Base-by-base conservation (phyloP, 2,113 vertebrate genomes). In the Monopterus albus region DNA sequence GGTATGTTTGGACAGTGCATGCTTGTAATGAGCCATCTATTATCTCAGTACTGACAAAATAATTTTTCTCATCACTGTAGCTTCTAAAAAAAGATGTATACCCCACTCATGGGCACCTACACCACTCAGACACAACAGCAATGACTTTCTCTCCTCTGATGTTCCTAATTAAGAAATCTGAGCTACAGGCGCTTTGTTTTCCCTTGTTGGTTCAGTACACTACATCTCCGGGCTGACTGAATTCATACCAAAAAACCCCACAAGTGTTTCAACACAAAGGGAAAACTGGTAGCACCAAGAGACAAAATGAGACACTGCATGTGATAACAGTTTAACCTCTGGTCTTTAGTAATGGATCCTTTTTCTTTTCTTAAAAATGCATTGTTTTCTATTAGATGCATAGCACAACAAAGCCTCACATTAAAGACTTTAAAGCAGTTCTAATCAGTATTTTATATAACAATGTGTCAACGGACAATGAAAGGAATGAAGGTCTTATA, bases 151-250 rank as follows among this genome's bases (percentile, higher is more conserved):
- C 25, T 56, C 42, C 57, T 84, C 82, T 82, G 51, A 77, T 80
- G 69, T 76, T 83, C 77, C 52, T 78, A 83, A 84, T 86, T 75
- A 85, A 79, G 47, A 52, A 46, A 65, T 72, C 72, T 15, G 40
- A 63, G 64, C 53, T 71, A 25, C 68, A 52, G 52, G 78, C 43
- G 40, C 57, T 72, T 81, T 83, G 66, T 75, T 88, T 82, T 67
- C 63, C 49, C 64, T 56, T 53, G 67, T 78, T 80, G 75, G 50
- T 80, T 86, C 79, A 80, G 72, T 83, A 87, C 82, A 90, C 60
- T 14, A 25, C 66, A 52, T 69, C 85, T 55, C 4, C 0, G 2
- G 59, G 69, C 74, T 33, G 15, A 72, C 50, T 64, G 55, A 64
- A 82, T 68, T 81, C 50, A 76, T 33, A 63, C 51, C 15, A 63